A percentile compares a stretch with the other conserved stretches of the same genome.
Evolutionary conservation across 2,797 vertebrate species (phyloP).

Genomic region (Brachymystax lenok): DNA sequence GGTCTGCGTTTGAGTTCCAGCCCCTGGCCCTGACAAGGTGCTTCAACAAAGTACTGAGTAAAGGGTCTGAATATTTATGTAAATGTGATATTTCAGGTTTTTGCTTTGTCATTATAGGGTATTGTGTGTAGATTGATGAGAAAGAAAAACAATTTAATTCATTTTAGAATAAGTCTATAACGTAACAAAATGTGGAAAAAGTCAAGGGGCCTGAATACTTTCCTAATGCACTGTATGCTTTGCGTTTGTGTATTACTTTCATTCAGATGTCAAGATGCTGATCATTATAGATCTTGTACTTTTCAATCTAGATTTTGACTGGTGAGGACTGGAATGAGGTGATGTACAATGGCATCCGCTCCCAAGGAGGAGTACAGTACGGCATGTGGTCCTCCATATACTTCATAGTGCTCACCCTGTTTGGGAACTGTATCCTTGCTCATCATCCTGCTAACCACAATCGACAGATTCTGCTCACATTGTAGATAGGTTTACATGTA

Average conservation of each 20-base stretch:
- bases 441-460: neutral
- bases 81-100: too few species aligned
- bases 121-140: too few species aligned
- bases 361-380: constrained; percentile 94
- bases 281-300: neutral
- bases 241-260: neutral
- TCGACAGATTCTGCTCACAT: neutral
- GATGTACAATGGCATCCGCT: constrained; percentile 98
- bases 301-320: constrained; percentile 86
- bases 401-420: constrained; percentile 96
- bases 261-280: neutral
- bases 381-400: constrained; percentile 99
- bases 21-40: too few species aligned
- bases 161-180: too few species aligned
- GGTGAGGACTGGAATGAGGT: constrained; percentile 99
- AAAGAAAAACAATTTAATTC: too few species aligned
- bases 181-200: too few species aligned
- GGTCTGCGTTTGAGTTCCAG: too few species aligned
- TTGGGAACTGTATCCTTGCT: constrained; percentile 97
- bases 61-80: too few species aligned
- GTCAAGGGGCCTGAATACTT: too few species aligned
- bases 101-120: too few species aligned
- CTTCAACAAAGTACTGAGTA: too few species aligned
- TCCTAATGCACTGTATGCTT: neutral
- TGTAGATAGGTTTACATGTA: neutral